A percentile compares a stretch with the other conserved stretches of the same genome.
Evolutionary conservation across 2,888 invertebrate species (phyloP).

Genomic region (Carcina quercana): DNA sequence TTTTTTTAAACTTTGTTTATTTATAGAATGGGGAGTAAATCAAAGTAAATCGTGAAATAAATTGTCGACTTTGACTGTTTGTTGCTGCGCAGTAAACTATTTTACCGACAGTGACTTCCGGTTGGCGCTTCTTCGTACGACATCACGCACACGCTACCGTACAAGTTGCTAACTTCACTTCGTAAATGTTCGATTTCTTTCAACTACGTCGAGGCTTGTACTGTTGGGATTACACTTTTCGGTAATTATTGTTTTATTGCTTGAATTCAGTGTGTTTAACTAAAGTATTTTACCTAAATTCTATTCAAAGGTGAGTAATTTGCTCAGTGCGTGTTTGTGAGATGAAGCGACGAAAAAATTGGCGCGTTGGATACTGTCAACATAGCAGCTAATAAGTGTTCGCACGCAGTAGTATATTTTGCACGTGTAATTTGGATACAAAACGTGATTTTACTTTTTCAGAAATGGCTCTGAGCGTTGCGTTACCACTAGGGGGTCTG

Average conservation of each 20-base stretch:
- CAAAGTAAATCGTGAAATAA: too few relatives aligned
- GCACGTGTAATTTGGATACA: conserved; percentile 64
- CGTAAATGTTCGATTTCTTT: conserved; percentile 69
- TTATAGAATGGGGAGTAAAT: too few relatives aligned
- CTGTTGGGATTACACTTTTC: conserved; percentile 64
- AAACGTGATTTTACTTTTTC: conserved; percentile 48
- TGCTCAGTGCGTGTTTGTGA: conserved; percentile 23
- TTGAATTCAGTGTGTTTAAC: conserved; percentile 32
- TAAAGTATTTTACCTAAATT: conserved; percentile 23
- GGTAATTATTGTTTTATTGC: conserved; percentile 62
- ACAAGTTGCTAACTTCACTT: conserved; percentile 58
- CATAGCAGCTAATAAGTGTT: conserved; percentile 52
- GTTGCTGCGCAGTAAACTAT: conserved; percentile 55
- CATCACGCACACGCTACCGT: conserved; percentile 54
- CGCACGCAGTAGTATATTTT: conserved; percentile 48
- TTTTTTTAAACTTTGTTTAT: too few relatives aligned
- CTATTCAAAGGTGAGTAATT: conserved; percentile 33
- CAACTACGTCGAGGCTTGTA: conserved; percentile 67
- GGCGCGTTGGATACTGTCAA: conserved; percentile 69
- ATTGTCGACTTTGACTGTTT: too few relatives aligned
- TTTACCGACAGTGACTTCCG: conserved; percentile 59
- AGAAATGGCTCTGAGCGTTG: conserved; percentile 77
- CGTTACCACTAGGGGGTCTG: conserved; percentile 73
- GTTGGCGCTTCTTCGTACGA: conserved; percentile 63
- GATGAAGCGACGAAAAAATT: conserved; percentile 43